phyloP scores from a whole-genome alignment of 2,888 invertebrate genomes.

The Lingula anatina region DNA sequence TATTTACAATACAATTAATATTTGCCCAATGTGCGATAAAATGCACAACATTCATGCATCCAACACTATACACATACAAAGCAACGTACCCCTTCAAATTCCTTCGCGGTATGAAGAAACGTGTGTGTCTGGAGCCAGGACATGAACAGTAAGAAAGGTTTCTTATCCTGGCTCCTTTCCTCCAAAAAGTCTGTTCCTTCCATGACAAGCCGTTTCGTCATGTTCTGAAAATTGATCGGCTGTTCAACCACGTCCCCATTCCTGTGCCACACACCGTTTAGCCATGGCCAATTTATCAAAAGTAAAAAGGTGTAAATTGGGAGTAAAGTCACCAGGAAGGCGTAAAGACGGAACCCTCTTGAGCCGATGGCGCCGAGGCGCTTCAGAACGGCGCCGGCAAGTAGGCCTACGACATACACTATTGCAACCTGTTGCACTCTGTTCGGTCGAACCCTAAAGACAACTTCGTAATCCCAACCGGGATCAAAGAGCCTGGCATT shows the following conservation, averaged over 20 bases:
- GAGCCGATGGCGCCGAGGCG: neutral
- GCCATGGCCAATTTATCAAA: conserved; percentile 16
- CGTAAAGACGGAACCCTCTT: neutral
- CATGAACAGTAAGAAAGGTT: conserved; percentile 54
- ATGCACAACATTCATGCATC: no score
- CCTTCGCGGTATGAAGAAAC: conserved; percentile 61
- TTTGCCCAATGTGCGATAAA: no score
- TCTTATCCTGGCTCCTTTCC: conserved; percentile 14
- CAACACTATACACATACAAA: no score
- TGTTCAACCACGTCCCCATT: conserved; percentile 54
- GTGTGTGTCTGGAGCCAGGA: conserved; percentile 64
- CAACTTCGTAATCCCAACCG: conserved; percentile 16
- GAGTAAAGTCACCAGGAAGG: neutral
- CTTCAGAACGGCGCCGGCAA: neutral
- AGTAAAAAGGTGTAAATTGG: conserved; percentile 6
- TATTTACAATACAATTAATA: no score
- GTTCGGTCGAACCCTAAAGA: neutral
- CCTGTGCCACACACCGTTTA: conserved; percentile 44
- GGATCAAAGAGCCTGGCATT: conserved; percentile 37
- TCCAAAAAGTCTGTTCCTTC: conserved; percentile 36
- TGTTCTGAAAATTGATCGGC: conserved; percentile 50
- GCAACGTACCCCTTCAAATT: conserved; percentile 48
- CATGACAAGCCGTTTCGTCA: conserved; percentile 38
- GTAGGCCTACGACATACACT: no score
- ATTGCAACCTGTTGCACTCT: neutral